These are phyloP conservation scores for Euphydryas editha DNA, from an alignment of 2,888 invertebrate genomes.

Conservation along the genomic window DNA sequence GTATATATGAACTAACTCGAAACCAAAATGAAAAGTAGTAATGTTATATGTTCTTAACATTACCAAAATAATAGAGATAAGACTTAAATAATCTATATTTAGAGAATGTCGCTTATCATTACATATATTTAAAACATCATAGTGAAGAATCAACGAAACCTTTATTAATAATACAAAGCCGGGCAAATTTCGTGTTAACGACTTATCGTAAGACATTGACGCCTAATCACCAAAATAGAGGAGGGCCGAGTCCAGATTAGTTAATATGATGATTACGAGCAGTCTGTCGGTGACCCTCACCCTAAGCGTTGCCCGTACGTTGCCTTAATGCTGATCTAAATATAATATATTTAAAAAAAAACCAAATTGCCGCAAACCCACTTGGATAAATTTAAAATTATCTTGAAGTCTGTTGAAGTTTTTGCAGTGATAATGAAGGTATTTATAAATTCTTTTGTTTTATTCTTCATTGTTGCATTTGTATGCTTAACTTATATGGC, in stretches of 20 bases:
- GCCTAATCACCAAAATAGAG: conserved; percentile 67
- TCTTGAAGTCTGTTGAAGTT: conserved; percentile 1
- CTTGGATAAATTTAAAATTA: background rate
- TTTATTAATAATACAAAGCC: conserved; percentile 31
- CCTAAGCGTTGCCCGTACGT: conserved; percentile 57
- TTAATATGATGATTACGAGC: conserved; percentile 68
- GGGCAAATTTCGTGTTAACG: conserved; percentile 46
- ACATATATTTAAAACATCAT: too few species aligned
- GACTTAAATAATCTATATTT: too few species aligned
- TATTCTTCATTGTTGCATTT: background rate
- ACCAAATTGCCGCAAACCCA: background rate
- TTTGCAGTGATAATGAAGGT: conserved; percentile 27
- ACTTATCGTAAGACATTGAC: conserved; percentile 63
- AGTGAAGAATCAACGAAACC: conserved; percentile 16
- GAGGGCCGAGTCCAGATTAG: conserved; percentile 64
- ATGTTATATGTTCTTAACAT: too few species aligned
- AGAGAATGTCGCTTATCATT: too few species aligned
- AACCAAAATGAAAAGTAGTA: too few species aligned
- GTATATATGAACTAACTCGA: too few species aligned
- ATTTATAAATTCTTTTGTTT: conserved; percentile 10
- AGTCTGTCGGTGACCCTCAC: too few species aligned
- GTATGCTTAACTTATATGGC: conserved; percentile 5
- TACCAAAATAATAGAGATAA: too few species aligned
- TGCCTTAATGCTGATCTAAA: conserved; percentile 49
- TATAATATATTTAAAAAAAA: background rate